Conservation (phyloP, 2,888 invertebrate genomes). For the Eueremaeus valkanovi region DNA sequence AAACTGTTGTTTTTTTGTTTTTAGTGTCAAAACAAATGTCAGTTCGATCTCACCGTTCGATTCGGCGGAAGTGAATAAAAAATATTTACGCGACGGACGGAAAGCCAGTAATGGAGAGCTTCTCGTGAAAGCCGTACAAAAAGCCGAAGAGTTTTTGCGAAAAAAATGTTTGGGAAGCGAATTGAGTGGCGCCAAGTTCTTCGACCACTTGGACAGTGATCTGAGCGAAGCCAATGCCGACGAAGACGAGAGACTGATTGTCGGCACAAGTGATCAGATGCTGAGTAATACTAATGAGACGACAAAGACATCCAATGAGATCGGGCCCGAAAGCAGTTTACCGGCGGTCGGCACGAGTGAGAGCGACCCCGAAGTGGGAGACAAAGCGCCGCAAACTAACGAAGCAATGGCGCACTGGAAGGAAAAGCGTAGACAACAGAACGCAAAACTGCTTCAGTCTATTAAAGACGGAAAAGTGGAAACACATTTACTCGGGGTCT, state of each 20-base stretch:
- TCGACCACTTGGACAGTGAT: constrained; percentile 34
- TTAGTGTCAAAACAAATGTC: constrained; percentile 33
- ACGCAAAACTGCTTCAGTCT: constrained; percentile 39
- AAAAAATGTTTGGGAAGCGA: constrained; percentile 40
- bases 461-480: constrained; percentile 43
- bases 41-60: constrained; percentile 30
- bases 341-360: neutral
- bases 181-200: constrained; percentile 37
- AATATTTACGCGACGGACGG: constrained; percentile 33
- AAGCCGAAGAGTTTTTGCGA: constrained; percentile 41
- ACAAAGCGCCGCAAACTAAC: neutral
- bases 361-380: neutral
- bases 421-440: constrained; percentile 39
- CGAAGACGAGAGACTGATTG: neutral
- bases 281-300: neutral
- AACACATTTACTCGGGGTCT: constrained; percentile 41
- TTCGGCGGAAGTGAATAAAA: constrained; percentile 40
- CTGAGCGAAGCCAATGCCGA: constrained; percentile 23
- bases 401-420: constrained; percentile 37
- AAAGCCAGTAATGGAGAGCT: constrained; percentile 33
- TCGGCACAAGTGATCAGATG: neutral
- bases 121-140: constrained; percentile 42
- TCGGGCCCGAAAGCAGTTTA: neutral
- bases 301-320: neutral
- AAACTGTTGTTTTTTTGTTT: neutral